Conservation (phyloP, 2,888 invertebrate species). For the Eulithis testata region DNA sequence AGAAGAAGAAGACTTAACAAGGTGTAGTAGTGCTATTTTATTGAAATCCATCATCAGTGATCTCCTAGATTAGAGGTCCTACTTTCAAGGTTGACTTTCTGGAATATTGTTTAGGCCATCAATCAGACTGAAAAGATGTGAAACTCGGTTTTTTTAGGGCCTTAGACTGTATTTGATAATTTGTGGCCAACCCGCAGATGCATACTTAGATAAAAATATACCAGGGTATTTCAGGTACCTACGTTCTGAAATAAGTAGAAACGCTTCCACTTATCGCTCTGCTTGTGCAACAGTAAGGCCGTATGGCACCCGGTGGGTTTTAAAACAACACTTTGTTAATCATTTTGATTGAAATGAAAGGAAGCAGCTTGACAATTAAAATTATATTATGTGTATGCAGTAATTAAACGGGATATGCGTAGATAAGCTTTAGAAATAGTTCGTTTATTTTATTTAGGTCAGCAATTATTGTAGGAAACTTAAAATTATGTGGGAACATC, state of each 20-base stretch:
- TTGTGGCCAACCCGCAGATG: too few species aligned
- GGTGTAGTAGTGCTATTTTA: too few species aligned
- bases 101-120: too few species aligned
- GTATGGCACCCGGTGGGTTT: constrained; percentile 41
- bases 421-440: constrained; percentile 34
- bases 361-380: constrained; percentile 54
- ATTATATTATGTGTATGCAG: constrained; percentile 47
- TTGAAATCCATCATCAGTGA: too few species aligned
- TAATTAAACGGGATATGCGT: constrained; percentile 43
- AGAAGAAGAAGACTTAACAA: too few species aligned
- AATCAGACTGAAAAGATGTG: too few species aligned
- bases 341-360: constrained; percentile 58
- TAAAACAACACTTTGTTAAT: constrained; percentile 59
- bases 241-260: neutral
- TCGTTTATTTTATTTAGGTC: constrained; percentile 27
- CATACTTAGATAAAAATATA: too few species aligned
- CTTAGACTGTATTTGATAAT: too few species aligned
- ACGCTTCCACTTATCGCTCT: constrained; percentile 24
- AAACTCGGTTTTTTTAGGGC: too few species aligned
- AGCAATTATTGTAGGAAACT: constrained; percentile 23
- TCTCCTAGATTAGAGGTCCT: too few species aligned
- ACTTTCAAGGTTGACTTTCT: too few species aligned
- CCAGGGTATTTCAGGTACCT: neutral
- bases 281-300: constrained; percentile 5
- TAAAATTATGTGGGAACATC: constrained; percentile 2